Base-by-base conservation (phyloP, 1,140 invertebrate species). In the Hyposmocoma kahamanoa region DNA sequence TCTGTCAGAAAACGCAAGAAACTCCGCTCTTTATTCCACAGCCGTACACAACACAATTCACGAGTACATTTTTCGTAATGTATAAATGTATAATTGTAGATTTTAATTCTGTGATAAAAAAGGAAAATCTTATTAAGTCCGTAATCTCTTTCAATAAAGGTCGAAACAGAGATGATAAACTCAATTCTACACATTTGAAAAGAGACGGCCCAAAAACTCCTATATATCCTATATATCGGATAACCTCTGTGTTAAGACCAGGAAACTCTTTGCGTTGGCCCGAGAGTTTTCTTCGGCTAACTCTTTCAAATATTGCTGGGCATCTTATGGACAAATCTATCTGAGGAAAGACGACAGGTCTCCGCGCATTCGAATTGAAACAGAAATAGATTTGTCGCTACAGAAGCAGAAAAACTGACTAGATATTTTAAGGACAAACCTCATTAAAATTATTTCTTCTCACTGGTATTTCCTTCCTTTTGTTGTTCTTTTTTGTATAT, bases 311-410 rank as follows among this genome's bases (percentile, higher is more conserved):
- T 39, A 47, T 34, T 53, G 50, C 10, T 53, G 43, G 50, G 32
- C 36, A 2, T 17, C 44, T 22, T 46, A 53, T 21, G 50, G 50
- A 15, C 47, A 53, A 24, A 30, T 53, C 11, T 53, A 53, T 24
- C 18, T 53, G 24, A 24, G 50, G 8, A 24, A 53, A 42, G 17
- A 41, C 32, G 21, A 42, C 3, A 44, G 44, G 6, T 24, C 21
- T 17, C 19, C 44, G 15, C 45, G 43, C 15, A 11, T 10, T 30
- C 36, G 45, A 2, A 53, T 53, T n/a, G 41, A 24, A 24, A 22
- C 43, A 22, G 50, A 53, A 38, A 41, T 45, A 9, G 43, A 53
- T 21, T 42, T 42, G 3, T 11, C n/a, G n/a, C n/a, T 19, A 10
- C 30, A 46, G 4, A 10, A 42, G n/a, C n/a, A n/a, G n/a, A n/a